These are phyloP conservation scores for Aphelenchoides besseyi DNA, from an alignment of 1,140 invertebrate genomes.

Conservation along the genomic window DNA sequence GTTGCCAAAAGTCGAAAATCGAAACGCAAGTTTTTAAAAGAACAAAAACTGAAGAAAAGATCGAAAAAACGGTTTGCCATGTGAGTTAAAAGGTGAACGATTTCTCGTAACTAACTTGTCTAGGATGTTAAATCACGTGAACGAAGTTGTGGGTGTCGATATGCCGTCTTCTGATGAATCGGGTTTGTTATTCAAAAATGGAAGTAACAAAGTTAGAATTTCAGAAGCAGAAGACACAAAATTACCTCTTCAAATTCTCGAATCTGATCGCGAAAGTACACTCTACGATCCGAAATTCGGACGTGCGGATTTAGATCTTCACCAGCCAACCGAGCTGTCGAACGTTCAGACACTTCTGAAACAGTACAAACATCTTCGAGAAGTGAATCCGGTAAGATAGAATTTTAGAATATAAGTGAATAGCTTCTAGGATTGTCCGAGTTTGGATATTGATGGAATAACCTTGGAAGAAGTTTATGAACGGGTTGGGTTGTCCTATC, in stretches of 20 bases:
- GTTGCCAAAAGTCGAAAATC: conserved; percentile 6
- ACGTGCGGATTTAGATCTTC: conserved; percentile 12
- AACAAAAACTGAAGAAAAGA: conserved; percentile 10
- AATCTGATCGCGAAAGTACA: conserved; percentile 4
- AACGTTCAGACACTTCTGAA: conserved; percentile 11
- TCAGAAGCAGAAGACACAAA: background rate
- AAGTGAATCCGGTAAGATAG: conserved; percentile 18
- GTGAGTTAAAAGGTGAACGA: background rate
- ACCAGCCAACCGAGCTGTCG: conserved; percentile 16
- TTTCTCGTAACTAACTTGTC: background rate
- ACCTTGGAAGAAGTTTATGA: conserved; percentile 28
- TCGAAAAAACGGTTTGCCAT: conserved; percentile 2
- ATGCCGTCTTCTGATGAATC: conserved; percentile 1
- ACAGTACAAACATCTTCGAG: conserved; percentile 21
- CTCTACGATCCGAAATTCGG: background rate
- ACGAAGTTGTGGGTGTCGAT: background rate
- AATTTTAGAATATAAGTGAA: background rate
- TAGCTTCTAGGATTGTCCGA: conserved; percentile 21
- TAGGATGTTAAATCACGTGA: background rate
- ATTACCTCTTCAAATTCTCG: background rate
- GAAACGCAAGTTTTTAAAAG: background rate
- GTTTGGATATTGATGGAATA: conserved; percentile 15
- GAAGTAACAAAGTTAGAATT: background rate
- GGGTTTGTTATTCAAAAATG: background rate
- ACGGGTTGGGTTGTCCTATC: conserved; percentile 19